phyloP scores from a whole-genome alignment of 2,888 invertebrate species.

The Hymenopus coronatus region DNA sequence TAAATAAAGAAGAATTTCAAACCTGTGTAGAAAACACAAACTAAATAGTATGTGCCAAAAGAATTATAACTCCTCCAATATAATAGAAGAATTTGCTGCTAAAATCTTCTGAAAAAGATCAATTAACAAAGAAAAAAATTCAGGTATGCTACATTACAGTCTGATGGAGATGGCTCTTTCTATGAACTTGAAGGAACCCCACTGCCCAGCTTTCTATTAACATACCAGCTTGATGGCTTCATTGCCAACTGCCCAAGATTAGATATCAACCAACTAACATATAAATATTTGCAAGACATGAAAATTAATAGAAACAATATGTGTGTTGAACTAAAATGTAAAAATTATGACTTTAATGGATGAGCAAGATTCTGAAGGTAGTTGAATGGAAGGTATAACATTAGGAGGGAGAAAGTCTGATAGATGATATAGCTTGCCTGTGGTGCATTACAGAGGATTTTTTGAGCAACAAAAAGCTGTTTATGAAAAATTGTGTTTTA shows the following conservation, averaged over 20 bases:
- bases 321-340: slow-evolving; percentile 28
- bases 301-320: slow-evolving; percentile 3
- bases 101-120: slow-evolving; percentile 21
- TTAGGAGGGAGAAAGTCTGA: slow-evolving; percentile 19
- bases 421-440: slow-evolving; percentile 3
- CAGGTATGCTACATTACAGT: slow-evolving; percentile 6
- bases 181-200: too few species aligned
- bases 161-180: too few species aligned
- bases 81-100: slow-evolving; percentile 22
- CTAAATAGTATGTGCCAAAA: slow-evolving; percentile 14
- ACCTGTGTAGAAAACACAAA: slow-evolving; percentile 16
- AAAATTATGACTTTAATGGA: slow-evolving; percentile 28
- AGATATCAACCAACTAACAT: too few species aligned
- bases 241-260: too few species aligned
- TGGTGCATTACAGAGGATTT: slow-evolving; percentile 11
- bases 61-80: slow-evolving; percentile 17
- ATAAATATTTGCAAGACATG: neutral
- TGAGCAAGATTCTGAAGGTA: slow-evolving; percentile 20
- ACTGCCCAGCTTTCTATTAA: too few species aligned
- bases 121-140: neutral
- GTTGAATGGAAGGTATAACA: neutral
- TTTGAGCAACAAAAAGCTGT: too few species aligned
- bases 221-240: too few species aligned
- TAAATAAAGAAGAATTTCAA: neutral
- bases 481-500: too few species aligned